Evolutionary conservation across 2,888 invertebrate genomes (phyloP), one percentile per base, ranked within the genome.

Genomic region (Actias luna): DNA sequence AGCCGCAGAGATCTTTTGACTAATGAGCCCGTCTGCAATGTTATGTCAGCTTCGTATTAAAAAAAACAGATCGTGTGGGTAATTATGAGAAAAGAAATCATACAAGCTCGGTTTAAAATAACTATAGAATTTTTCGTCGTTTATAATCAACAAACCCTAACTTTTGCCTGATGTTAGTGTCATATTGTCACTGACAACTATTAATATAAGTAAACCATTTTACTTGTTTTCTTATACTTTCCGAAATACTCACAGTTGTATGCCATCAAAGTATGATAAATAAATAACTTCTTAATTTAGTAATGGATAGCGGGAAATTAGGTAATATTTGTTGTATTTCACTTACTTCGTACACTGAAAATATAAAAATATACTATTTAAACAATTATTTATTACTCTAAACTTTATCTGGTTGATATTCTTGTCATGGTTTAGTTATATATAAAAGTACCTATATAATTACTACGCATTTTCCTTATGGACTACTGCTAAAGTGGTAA

Each of bases 21-120:
- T 87, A 87, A 89, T 87, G 85, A 82, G 76, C 55, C 67, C 69
- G 67, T 68, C 69, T 67, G 68, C 73, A 80, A 85, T 89, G 86
- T 87, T 79, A 76, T 74, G 75, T 66, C 70, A 70, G 80, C 78
- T 80, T 84, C 85, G 85, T 87, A 76, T 80, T 79, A 82, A 76
- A 80, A n/a, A 73, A 83, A 82, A 79, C 80, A 81, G 82, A 87
- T 84, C 82, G 81, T 75, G 75, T 70, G 46, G 25, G 25, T 50
- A 50, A 50, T 50, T 25, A 50, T 25, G 46, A 18, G 18, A 42
- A 12, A 50, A 50, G 25, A 50, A 50, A 10, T 14, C 10, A 12
- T 12, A 25, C 25, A 50, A 50, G 25, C 22, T 50, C 25, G 22
- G 12, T 50, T 50, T 46, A 25, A 46, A 10, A 10, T 46, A 22